Evolutionary conservation across 1,140 invertebrate genomes (phyloP).

Genomic region (Chrysomallon squamiferum): DNA sequence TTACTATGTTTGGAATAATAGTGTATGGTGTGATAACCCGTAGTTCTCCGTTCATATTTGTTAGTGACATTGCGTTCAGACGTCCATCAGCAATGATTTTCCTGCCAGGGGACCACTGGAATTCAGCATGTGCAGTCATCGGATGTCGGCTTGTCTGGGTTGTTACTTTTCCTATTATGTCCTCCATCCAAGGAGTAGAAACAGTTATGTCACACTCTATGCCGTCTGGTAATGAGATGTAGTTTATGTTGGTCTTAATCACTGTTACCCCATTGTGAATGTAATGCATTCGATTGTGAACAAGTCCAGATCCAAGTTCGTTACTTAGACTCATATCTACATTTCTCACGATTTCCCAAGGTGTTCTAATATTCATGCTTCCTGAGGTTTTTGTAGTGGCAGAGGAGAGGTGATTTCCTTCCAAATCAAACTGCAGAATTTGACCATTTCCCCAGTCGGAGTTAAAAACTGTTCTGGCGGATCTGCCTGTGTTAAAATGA

Average conservation of each 20-base stretch:
- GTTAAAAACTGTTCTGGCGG: constrained; percentile 14
- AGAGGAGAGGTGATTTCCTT: constrained; percentile 10
- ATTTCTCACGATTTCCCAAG: constrained; percentile 17
- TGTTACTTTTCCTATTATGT: constrained; percentile 11
- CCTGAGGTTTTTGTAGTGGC: background rate
- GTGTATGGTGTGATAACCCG: constrained; percentile 20
- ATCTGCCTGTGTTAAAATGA: constrained; percentile 21
- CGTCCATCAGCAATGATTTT: constrained; percentile 8
- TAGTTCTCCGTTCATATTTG: constrained; percentile 15
- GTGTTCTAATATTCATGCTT: constrained; percentile 9
- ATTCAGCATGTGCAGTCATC: constrained; percentile 5
- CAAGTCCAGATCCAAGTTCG: background rate
- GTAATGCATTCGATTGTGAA: background rate
- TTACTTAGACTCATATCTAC: constrained; percentile 9
- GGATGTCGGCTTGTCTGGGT: constrained; percentile 9
- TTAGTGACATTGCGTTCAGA: background rate
- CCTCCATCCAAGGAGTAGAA: constrained; percentile 3
- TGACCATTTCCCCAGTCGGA: constrained; percentile 26
- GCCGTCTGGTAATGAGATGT: background rate
- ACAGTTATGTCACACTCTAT: constrained; percentile 6
- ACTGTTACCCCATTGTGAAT: background rate
- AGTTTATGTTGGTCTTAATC: background rate
- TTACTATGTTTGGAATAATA: constrained; percentile 6
- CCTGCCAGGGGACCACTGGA: constrained; percentile 4
- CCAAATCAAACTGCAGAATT: background rate